These are phyloP conservation scores for Mus pahari DNA, from an alignment of 2,113 vertebrate genomes.

Conservation along the genomic window DNA sequence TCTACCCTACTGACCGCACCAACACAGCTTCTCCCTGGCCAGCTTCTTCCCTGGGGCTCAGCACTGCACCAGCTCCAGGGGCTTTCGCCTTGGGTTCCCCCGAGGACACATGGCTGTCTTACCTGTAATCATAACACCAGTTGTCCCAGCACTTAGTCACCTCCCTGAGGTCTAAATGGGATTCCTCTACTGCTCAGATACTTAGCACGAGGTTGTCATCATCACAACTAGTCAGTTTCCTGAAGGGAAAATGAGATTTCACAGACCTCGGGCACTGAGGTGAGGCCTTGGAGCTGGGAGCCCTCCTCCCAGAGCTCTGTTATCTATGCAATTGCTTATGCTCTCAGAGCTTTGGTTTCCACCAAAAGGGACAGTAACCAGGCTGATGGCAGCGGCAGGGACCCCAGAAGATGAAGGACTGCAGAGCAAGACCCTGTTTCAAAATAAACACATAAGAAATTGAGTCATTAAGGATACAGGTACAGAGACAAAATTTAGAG, in stretches of 20 bases:
- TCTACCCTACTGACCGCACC: not conserved
- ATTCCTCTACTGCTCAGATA: not conserved
- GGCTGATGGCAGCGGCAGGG: not conserved
- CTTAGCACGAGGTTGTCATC: not conserved
- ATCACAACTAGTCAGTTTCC: not conserved
- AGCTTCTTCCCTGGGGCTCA: not conserved
- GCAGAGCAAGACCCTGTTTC: not conserved
- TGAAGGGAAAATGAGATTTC: not conserved
- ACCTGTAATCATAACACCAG: not conserved
- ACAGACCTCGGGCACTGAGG: not conserved
- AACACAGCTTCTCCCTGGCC: not conserved
- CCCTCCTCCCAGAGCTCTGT: not conserved
- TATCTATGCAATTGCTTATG: not conserved
- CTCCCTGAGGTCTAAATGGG: not conserved
- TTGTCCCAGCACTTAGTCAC: not conserved
- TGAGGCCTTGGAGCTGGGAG: not conserved
- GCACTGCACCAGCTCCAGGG: not conserved
- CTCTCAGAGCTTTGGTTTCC: not conserved
- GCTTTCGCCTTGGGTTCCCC: not conserved
- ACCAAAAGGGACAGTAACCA: not conserved
- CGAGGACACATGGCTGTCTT: not conserved
- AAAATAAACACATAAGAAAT: not conserved
- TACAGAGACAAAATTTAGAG: too few species aligned
- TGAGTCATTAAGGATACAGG: too few species aligned
- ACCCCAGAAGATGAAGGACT: not conserved